Conservation (phyloP, 2,888 invertebrate genomes). For the Herminia tarsipennalis region DNA sequence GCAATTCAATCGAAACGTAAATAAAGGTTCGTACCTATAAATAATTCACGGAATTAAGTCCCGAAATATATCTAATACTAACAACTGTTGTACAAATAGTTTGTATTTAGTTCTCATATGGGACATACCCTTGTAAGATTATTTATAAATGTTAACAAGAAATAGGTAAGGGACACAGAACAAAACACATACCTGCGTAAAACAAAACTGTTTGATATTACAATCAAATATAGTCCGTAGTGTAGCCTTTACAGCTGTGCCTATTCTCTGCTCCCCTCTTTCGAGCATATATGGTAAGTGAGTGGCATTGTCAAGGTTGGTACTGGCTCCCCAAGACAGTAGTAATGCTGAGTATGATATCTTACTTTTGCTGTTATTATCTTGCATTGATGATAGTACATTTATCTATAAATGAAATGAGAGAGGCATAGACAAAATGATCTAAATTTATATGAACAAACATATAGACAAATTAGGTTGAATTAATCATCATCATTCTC, state of each 20-base stretch:
- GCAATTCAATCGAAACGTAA: too few relatives aligned
- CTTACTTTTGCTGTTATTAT: slow-evolving; percentile 55
- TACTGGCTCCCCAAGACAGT: slow-evolving; percentile 71
- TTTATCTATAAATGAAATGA: slow-evolving; percentile 61
- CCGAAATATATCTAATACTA: too few relatives aligned
- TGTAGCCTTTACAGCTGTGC: slow-evolving; percentile 62
- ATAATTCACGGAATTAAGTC: too few relatives aligned
- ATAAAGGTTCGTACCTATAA: too few relatives aligned
- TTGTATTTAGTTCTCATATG: too few relatives aligned
- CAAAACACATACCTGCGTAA: slow-evolving; percentile 67
- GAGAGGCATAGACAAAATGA: not conserved
- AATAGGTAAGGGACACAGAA: too few relatives aligned
- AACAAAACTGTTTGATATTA: slow-evolving; percentile 68
- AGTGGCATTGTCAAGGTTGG: slow-evolving; percentile 51
- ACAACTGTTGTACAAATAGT: too few relatives aligned
- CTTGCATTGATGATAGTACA: slow-evolving; percentile 59
- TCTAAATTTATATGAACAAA: too few relatives aligned
- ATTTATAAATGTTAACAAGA: too few relatives aligned
- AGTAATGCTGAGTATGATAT: slow-evolving; percentile 66
- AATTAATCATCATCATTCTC: too few relatives aligned
- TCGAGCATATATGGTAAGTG: slow-evolving; percentile 79
- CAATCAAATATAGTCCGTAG: slow-evolving; percentile 79
- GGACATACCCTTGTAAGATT: too few relatives aligned
- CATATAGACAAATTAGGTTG: too few relatives aligned
- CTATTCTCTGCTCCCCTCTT: slow-evolving; percentile 68